Evolutionary conservation across 1,140 invertebrate genomes (phyloP).

Genomic region (Adoxophyes honmai): DNA sequence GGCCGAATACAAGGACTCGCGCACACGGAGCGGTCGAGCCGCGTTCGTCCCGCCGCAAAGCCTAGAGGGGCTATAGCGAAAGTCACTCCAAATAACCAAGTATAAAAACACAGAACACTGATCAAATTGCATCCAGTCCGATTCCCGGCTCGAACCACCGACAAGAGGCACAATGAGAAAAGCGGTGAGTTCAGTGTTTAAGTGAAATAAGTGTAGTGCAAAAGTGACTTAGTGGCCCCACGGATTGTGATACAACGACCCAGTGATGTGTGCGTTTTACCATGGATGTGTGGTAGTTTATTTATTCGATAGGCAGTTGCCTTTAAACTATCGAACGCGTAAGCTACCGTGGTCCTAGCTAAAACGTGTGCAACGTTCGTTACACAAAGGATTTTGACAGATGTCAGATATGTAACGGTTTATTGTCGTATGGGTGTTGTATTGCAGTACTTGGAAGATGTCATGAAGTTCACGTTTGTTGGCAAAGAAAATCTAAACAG

Average conservation of each 20-base stretch:
- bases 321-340: not conserved
- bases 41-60: conserved; percentile 48
- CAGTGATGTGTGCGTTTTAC: conserved; percentile 6
- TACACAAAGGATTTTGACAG: not conserved
- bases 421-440: not conserved
- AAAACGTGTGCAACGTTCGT: not conserved
- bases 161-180: conserved; percentile 76
- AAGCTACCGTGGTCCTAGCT: too few relatives aligned
- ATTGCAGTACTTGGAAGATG: not conserved
- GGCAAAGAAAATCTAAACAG: too few relatives aligned
- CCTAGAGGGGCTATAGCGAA: conserved; percentile 71
- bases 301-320: not conserved
- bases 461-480: conserved; percentile 3
- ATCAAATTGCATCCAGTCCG: conserved; percentile 83
- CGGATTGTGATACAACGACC: conserved; percentile 9
- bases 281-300: not conserved
- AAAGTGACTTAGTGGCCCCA: conserved; percentile 41
- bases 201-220: conserved; percentile 43
- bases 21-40: conserved; percentile 34
- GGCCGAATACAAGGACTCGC: conserved; percentile 64
- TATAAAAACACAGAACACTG: conserved; percentile 80
- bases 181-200: conserved; percentile 77
- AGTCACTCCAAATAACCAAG: conserved; percentile 72
- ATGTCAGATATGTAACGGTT: not conserved
- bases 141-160: conserved; percentile 81